Evolutionary conservation across 2,113 vertebrate genomes (phyloP).

Genomic region (Aspiorhynchus laticeps): DNA sequence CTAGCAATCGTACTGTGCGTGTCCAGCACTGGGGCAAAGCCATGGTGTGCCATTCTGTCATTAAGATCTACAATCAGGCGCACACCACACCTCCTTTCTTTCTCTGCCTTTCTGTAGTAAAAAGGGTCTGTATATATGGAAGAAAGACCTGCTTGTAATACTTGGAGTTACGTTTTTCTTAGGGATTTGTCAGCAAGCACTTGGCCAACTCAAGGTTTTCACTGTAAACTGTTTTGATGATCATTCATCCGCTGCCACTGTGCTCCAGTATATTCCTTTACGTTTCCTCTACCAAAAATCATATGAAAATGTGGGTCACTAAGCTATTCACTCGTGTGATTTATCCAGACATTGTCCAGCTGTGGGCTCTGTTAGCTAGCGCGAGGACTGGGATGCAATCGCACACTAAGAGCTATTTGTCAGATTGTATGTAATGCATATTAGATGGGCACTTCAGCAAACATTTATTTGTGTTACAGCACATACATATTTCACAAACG

Average conservation of each 20-base stretch:
- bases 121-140: slow-evolving; percentile 19
- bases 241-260: slow-evolving; percentile 64
- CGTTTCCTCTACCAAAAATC: slow-evolving; percentile 57
- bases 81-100: neutral
- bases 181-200: slow-evolving; percentile 19
- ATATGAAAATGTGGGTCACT: slow-evolving; percentile 86
- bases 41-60: slow-evolving; percentile 56
- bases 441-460: slow-evolving; percentile 64
- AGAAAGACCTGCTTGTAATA: slow-evolving; percentile 18
- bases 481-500: slow-evolving; percentile 57
- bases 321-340: slow-evolving; percentile 84
- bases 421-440: slow-evolving; percentile 70
- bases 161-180: slow-evolving; percentile 25
- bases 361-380: slow-evolving; percentile 72
- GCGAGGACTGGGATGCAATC: slow-evolving; percentile 64
- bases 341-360: slow-evolving; percentile 85
- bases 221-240: slow-evolving; percentile 60
- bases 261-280: slow-evolving; percentile 43
- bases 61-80: slow-evolving; percentile 56
- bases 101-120: slow-evolving; percentile 10
- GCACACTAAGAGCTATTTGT: slow-evolving; percentile 64
- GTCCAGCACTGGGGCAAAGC: slow-evolving; percentile 46
- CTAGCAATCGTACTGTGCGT: slow-evolving; percentile 47
- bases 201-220: slow-evolving; percentile 26
- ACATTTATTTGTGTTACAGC: slow-evolving; percentile 46